Base-by-base conservation (phyloP, 2,888 invertebrate genomes). In the Nomada flava region DNA sequence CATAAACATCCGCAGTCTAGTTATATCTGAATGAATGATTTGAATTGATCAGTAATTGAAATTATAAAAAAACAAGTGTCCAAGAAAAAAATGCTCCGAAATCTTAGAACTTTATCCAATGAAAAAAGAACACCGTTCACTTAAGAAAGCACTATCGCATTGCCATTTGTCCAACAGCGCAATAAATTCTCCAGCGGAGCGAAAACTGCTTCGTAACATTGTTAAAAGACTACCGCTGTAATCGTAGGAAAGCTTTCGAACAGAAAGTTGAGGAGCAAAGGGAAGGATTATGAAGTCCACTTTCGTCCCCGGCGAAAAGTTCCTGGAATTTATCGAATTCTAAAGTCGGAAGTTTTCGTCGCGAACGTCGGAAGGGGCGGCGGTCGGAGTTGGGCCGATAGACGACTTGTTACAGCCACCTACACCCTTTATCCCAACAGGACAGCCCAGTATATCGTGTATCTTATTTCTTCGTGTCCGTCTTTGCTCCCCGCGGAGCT, bases 391-490 rank as follows among this genome's bases (percentile, higher is more conserved):
- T 10, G 50, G 13, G 18, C 29, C 36, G 70, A 62, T 65, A 20
- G 67, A 73, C 36, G 68, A 55, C 68, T 69, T 68, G 79, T 69
- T 79, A 64, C 79, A 50, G 23, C 29, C 68, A 59, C 68, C 63
- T 53, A 59, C 72, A 23, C 29, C 59, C 53, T 74, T 79, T 70
- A 67, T 63, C 47, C 70, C 4, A 29, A 23, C 65, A 65, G 70
- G 70, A 70, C 53, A 65, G 57, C 26, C 26, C 20, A 11, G 52
- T 71, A 68, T 60, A 75, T 64, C 71, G 62, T 52, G 79, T 79
- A 74, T 74, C 74, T 79, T 79, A 82, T 82, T 79, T 55, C 70
- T 67, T 20, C 50, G 65, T 52, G 72, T 59, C 72, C 72, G 29
- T 20, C 53, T 18, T 18, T 42, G 65, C 60, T 79, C 73, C 79